Conservation (phyloP, 2,797 vertebrate genomes). For the Pygocentrus nattereri region DNA sequence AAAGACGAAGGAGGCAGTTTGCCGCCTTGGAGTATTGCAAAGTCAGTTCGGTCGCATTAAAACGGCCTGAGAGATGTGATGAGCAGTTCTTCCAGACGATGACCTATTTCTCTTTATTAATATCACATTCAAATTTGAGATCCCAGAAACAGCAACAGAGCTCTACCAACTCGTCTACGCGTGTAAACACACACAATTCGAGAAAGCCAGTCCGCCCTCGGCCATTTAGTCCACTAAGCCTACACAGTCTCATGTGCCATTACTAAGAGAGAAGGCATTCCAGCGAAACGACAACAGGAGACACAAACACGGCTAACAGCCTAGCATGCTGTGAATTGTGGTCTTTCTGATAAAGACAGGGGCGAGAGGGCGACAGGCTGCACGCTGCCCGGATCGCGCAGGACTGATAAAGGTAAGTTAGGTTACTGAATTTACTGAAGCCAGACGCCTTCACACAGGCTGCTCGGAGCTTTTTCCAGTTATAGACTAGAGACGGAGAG, state of each 20-base stretch:
- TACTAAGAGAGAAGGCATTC: not conserved
- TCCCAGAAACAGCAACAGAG: conserved; percentile 7
- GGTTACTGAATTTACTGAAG: not conserved
- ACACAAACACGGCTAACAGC: not conserved
- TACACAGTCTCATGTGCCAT: conserved; percentile 7
- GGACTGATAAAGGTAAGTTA: conserved; percentile 3
- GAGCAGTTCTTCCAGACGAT: conserved; percentile 56
- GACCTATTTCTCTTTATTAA: conserved; percentile 60
- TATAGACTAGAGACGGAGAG: too few species aligned
- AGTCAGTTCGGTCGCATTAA: not conserved
- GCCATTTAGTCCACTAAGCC: not conserved
- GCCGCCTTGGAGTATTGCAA: not conserved
- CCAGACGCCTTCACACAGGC: not conserved
- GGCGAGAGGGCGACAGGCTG: not conserved
- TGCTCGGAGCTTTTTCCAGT: not conserved
- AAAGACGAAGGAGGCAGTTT: not conserved
- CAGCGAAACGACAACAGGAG: not conserved
- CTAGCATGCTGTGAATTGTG: not conserved
- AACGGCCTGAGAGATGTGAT: conserved; percentile 29
- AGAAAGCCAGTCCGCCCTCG: not conserved
- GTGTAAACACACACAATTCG: not conserved
- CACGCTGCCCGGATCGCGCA: not conserved
- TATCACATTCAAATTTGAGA: conserved; percentile 25
- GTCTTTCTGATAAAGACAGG: not conserved
- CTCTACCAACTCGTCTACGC: not conserved